Evolutionary conservation across 2,888 invertebrate genomes (phyloP).

Genomic region (Pardosa pseudoannulata): DNA sequence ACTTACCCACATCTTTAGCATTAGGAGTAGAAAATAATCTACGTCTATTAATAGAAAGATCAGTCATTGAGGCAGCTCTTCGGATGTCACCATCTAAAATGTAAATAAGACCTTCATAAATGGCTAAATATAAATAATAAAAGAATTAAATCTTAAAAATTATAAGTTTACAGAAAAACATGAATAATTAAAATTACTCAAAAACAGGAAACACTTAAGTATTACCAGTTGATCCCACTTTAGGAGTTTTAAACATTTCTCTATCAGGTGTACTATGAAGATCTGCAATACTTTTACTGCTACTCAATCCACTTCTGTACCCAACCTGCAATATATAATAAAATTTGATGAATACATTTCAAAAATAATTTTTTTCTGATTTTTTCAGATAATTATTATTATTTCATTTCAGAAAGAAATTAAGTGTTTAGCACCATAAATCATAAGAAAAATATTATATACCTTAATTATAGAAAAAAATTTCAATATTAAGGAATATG

Average conservation of each 20-base stretch:
- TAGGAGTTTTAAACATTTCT: slow-evolving; percentile 76
- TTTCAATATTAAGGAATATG: no score
- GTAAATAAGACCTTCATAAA: no score
- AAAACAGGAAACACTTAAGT: no score
- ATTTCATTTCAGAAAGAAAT: no score
- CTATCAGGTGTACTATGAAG: slow-evolving; percentile 84
- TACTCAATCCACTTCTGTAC: slow-evolving; percentile 86
- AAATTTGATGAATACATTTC: neutral
- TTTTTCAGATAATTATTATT: no score
- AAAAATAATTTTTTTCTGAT: no score
- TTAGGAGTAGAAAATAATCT: slow-evolving; percentile 82
- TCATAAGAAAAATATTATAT: no score
- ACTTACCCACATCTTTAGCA: slow-evolving; percentile 73
- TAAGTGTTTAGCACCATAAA: no score
- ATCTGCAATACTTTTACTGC: slow-evolving; percentile 91
- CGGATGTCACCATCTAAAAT: slow-evolving; percentile 82
- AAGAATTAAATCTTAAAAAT: no score
- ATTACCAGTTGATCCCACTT: slow-evolving; percentile 16
- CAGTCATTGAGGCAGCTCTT: slow-evolving; percentile 88
- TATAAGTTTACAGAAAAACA: slow-evolving; percentile 8
- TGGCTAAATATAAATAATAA: no score
- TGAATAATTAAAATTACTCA: neutral
- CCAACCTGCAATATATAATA: slow-evolving; percentile 81
- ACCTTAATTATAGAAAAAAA: no score
- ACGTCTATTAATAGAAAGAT: slow-evolving; percentile 82